Percentiles rank a stretch among this genome's conserved stretches.
Conservation (phyloP, 2,113 vertebrate species). For the Ibidorhyncha struthersii region DNA sequence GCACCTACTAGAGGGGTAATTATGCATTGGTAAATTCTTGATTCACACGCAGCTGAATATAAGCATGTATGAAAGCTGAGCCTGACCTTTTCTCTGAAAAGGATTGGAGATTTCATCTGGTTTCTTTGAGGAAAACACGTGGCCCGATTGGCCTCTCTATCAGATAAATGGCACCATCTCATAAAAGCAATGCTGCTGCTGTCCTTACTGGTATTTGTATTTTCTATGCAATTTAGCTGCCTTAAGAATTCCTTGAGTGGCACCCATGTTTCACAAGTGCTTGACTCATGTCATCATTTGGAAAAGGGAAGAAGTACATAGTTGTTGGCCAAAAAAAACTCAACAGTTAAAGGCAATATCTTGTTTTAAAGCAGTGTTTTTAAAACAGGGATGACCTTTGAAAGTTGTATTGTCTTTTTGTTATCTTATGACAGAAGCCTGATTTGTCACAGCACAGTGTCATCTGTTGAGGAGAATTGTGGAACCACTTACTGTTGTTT, state of each 20-base stretch:
- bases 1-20: background rate
- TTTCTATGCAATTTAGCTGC: background rate
- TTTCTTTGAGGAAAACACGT: background rate
- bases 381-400: background rate
- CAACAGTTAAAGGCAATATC: background rate
- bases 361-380: background rate
- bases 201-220: background rate
- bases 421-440: slow-evolving; percentile 2
- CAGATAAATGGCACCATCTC: background rate
- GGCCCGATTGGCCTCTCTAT: rapidly evolving
- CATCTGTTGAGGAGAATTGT: background rate
- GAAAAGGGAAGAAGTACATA: background rate
- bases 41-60: background rate
- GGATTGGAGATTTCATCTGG: background rate
- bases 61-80: background rate
- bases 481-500: background rate
- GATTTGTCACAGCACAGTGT: background rate
- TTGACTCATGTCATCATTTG: background rate
- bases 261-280: rapidly evolving
- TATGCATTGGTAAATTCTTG: background rate
- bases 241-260: background rate
- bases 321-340: background rate
- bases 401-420: background rate
- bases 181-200: background rate
- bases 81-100: background rate